Conservation (phyloP, 2,888 invertebrate species). For the Parnassius orleans region DNA sequence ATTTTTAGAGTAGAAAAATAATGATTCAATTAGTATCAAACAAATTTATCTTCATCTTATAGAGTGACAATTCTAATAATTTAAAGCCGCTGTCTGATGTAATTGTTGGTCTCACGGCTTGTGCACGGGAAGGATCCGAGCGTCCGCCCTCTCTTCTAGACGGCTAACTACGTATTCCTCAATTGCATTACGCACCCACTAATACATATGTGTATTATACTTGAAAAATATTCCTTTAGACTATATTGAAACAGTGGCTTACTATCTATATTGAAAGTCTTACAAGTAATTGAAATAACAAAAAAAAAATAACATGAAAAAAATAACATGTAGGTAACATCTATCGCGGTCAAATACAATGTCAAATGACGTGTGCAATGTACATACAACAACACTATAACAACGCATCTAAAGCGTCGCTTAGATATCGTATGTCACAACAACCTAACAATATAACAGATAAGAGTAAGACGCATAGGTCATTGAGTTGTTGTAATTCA, state of each 20-base stretch:
- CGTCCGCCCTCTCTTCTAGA: too few species aligned
- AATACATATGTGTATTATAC: too few species aligned
- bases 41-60: too few species aligned
- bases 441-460: constrained; percentile 9
- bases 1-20: too few species aligned
- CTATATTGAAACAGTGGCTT: background rate
- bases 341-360: constrained; percentile 20
- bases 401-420: background rate
- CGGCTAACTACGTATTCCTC: too few species aligned
- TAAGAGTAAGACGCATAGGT: constrained; percentile 10
- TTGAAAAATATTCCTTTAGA: too few species aligned
- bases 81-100: too few species aligned
- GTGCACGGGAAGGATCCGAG: too few species aligned
- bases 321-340: constrained; percentile 3
- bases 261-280: background rate
- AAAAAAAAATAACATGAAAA: background rate
- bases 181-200: too few species aligned
- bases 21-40: too few species aligned
- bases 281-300: constrained; percentile 12
- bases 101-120: too few species aligned
- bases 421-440: constrained; percentile 16
- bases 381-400: constrained; percentile 1
- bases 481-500: constrained; percentile 8
- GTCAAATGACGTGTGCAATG: constrained; percentile 14
- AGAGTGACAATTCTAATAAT: too few species aligned